Base-by-base conservation (phyloP, 2,888 invertebrate genomes). In the Ichneumon xanthorius region DNA sequence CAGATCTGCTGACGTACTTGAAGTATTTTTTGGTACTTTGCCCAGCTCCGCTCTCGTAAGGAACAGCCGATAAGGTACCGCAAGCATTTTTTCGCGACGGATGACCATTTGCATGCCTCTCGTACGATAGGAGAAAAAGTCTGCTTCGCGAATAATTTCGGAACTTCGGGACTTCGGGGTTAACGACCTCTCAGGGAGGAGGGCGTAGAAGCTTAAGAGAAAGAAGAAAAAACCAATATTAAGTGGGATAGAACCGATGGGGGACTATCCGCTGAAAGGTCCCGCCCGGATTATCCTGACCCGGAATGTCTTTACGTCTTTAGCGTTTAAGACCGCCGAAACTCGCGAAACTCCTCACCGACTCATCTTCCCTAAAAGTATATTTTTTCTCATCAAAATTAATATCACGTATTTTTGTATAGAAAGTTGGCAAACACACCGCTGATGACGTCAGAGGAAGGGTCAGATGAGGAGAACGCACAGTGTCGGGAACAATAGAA, bases 21-120 rank as follows among this genome's bases (percentile, higher is more conserved):
- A 33, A 33, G 33, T 33, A 33, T 33, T 33, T 33, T 33, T 33
- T 33, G 33, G 5, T 33, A 33, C 33, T 33, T 33, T 33, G 33
- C 33, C 33, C 33, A 33, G 33, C 7, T 37, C 37, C 4, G 7
- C 77, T 61, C 72, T 61, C 22, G 16, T 84, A 61, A 30, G 22
- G 50, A 22, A 67, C 26, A 26, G 19, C 37, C 19, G 77, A 84
- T 80, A 81, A 77, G 80, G 73, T 72, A 77, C 73, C 75, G 55
- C 0, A 50, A n/a, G 72, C 55, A 22, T 84, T 67, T 63, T 71
- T 65, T 53, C 22, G 22, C n/a, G 58, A 68, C 61, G 33, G 63
- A 65, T 61, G 48, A 78, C n/a, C 63, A 45, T 26, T n/a, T 26
- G 30, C n/a, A 55, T 16, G 68, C 30, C n/a, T 33, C 16, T 70